phyloP scores from a whole-genome alignment of 1,140 invertebrate genomes.

The Lycorma delicatula region DNA sequence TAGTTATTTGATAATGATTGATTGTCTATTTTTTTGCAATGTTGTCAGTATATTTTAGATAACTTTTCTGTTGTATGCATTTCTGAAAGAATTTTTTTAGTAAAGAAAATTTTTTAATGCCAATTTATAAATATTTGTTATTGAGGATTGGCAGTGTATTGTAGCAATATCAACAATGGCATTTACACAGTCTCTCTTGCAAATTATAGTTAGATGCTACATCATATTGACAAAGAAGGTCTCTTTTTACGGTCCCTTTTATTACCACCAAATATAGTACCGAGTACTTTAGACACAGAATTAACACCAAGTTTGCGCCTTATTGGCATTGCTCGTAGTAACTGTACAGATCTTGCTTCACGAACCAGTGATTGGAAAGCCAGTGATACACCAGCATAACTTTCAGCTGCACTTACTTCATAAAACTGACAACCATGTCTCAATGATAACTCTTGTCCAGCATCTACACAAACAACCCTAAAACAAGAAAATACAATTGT shows the following conservation, averaged over 20 bases:
- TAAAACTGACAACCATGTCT: constrained; percentile 75
- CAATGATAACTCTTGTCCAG: constrained; percentile 68
- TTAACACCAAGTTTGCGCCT: constrained; percentile 65
- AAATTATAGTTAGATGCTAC: no score
- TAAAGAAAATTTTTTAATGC: no score
- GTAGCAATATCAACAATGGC: no score
- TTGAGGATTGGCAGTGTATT: no score
- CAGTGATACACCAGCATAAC: constrained; percentile 62
- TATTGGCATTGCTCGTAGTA: constrained; percentile 59
- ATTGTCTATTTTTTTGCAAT: no score
- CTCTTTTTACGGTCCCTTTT: constrained; percentile 58
- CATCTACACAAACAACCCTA: constrained; percentile 67
- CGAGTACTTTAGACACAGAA: constrained; percentile 67
- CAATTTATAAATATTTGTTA: no score
- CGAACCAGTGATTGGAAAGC: constrained; percentile 70
- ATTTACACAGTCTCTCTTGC: no score
- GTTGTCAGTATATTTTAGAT: no score
- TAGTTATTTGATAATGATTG: no score
- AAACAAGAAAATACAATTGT: constrained; percentile 32
- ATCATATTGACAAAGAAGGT: constrained; percentile 62
- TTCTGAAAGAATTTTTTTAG: no score
- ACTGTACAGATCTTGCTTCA: constrained; percentile 60
- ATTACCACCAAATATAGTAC: constrained; percentile 69
- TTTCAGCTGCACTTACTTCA: constrained; percentile 77
- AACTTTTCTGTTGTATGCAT: no score